Evolutionary conservation across 2,888 invertebrate genomes (phyloP).

Genomic region (Conomelus anceps): DNA sequence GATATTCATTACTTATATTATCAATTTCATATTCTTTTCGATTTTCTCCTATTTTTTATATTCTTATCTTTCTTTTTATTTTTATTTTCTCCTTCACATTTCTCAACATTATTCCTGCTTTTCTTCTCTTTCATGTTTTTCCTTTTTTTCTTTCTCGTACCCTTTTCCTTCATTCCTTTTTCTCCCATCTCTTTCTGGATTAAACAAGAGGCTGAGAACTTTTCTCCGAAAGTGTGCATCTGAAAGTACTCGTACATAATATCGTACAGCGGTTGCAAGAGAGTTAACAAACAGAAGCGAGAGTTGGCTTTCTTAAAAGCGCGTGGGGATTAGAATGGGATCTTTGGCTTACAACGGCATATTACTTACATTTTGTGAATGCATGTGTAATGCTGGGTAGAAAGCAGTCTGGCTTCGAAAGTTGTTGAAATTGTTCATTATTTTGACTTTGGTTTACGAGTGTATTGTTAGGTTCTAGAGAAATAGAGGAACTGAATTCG

Average conservation of each 20-base stretch:
- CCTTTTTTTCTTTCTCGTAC: no score
- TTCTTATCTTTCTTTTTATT: no score
- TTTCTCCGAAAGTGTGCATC: neutral
- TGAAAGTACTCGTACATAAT: neutral
- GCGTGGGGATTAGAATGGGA: neutral
- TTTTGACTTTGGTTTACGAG: neutral
- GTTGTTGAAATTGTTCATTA: neutral
- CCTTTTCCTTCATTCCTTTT: neutral
- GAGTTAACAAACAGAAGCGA: neutral
- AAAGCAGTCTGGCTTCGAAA: neutral
- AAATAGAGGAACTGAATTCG: no score
- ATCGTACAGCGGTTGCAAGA: neutral
- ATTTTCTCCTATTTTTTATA: no score
- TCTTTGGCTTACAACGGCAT: neutral
- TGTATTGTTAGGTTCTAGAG: no score
- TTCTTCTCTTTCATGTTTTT: neutral
- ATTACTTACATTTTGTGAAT: neutral
- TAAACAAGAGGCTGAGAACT: neutral
- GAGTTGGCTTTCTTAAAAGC: neutral
- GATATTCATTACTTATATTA: no score
- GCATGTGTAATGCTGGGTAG: neutral
- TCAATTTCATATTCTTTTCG: no score
- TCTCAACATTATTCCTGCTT: neutral
- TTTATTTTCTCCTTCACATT: neutral
- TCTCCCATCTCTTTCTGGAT: neutral